Evolutionary conservation across 2,797 vertebrate species (phyloP), one percentile per base, ranked within the genome.

Genomic region (Lepilemur ruficaudatus): DNA sequence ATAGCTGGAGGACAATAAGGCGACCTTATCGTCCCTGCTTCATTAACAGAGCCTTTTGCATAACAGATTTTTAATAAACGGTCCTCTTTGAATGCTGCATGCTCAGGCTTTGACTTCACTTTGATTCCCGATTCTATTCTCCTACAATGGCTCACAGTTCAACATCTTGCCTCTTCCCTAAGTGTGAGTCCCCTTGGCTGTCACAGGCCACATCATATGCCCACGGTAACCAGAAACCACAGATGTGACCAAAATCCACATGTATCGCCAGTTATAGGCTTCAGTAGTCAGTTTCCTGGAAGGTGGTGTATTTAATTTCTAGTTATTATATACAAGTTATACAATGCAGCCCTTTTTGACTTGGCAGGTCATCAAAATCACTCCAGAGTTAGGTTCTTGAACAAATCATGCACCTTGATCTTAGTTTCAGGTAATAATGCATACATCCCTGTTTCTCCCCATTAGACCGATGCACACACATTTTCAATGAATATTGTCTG

Each of bases 31-130:
- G 6, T 23, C 61, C 57, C 48, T 81, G 73, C 55, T 94, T 98
- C 46, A 85, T 82, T 81, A 79, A 70, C 73, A 86, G 46, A 76
- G 76, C 25, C 79, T 85, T 84, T 85, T 41, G 75, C 78, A 73
- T 12, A 70, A 69, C 84, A 83, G n/a, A 78, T 73, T 95, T 97
- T 92, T 50, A 93, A 92, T 92, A 89, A 94, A 41, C 1, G 13
- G 57, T 91, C 69, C 43, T 79, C 89, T 91, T 35, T 69, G 46
- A 73, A 50, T 59, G 61, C 10, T 28, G 32, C 4, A 67, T 43
- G 13, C 48, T 46, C n/a, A 79, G 92, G 57, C 80, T 57, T 72
- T 50, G 52, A 61, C 20, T 87, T 83, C 59, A n/a, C 55, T 93
- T 93, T 59, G 59, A 32, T 11, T 73, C 69, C 38, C 38, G 17